Percentiles rank a stretch among this genome's conserved stretches.
These are phyloP conservation scores for Archips crataeganus DNA, from an alignment of 2,888 invertebrate species.

Conservation along the genomic window DNA sequence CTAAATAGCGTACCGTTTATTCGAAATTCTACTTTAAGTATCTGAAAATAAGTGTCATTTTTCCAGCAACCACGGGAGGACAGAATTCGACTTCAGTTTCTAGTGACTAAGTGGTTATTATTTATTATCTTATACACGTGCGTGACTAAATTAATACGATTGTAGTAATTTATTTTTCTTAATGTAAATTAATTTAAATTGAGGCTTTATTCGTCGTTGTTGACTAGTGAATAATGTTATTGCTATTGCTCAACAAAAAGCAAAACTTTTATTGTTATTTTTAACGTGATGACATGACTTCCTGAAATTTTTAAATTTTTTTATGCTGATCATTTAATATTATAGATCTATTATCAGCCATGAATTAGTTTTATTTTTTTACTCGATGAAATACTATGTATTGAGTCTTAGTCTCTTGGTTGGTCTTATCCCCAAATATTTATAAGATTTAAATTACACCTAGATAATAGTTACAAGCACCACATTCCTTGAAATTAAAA, in stretches of 20 bases:
- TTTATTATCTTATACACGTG: background rate
- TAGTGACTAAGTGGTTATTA: conserved; percentile 2
- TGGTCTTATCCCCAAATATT: too few species aligned
- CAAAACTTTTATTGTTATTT: background rate
- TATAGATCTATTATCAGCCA: background rate
- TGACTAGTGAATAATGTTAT: conserved; percentile 34
- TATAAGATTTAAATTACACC: too few species aligned
- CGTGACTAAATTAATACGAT: conserved; percentile 4
- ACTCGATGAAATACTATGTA: too few species aligned
- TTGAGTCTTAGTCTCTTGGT: too few species aligned
- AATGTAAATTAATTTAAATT: background rate
- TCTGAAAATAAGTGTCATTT: background rate
- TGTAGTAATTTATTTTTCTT: background rate
- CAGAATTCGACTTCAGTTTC: background rate
- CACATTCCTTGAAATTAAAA: too few species aligned
- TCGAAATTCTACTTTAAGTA: background rate
- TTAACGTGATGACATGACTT: background rate
- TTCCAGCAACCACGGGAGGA: background rate
- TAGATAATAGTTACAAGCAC: too few species aligned
- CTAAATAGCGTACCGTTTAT: background rate
- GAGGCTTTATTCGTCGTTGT: conserved; percentile 19
- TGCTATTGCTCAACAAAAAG: conserved; percentile 17
- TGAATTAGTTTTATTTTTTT: background rate
- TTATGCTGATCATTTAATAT: background rate
- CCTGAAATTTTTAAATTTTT: too few species aligned